Percentiles rank a stretch among this genome's conserved stretches.
These are phyloP conservation scores for Nyctereutes procyonoides DNA, from an alignment of 2,113 vertebrate genomes.

Conservation along the genomic window DNA sequence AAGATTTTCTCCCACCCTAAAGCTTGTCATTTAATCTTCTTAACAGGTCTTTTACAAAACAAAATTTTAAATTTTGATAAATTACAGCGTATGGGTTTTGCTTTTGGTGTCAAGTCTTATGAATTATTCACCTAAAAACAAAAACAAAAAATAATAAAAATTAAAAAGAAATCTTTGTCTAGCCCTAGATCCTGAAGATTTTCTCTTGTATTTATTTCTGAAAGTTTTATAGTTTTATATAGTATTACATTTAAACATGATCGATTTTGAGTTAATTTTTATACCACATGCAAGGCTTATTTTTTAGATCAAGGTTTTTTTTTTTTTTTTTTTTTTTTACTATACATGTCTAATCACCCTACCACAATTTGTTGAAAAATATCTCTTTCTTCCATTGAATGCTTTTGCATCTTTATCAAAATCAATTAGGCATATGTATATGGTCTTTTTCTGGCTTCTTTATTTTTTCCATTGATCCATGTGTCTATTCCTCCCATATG, in stretches of 20 bases:
- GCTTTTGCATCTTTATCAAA: background rate
- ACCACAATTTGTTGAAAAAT: background rate
- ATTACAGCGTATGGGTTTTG: background rate
- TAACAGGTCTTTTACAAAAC: background rate
- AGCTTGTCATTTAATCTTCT: background rate
- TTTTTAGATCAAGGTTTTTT: background rate
- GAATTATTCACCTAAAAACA: background rate
- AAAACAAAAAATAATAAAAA: background rate
- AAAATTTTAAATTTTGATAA: background rate
- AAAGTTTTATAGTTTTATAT: background rate
- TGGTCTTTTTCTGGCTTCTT: background rate
- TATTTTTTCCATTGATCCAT: background rate
- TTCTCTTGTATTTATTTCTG: background rate
- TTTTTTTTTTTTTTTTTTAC: too few relatives aligned
- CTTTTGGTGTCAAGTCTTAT: background rate
- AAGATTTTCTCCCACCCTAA: background rate
- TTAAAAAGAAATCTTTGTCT: background rate
- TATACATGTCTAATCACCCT: background rate
- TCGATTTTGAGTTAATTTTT: slow-evolving; percentile 17
- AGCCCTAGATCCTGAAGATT: background rate
- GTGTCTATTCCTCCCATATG: background rate
- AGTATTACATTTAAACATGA: background rate
- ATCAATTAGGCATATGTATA: background rate
- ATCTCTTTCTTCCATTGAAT: background rate
- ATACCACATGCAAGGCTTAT: background rate